Percentiles rank a stretch among this genome's conserved stretches.
These are phyloP conservation scores for Aporophyla nigra DNA, from an alignment of 2,888 invertebrate species.

Conservation along the genomic window DNA sequence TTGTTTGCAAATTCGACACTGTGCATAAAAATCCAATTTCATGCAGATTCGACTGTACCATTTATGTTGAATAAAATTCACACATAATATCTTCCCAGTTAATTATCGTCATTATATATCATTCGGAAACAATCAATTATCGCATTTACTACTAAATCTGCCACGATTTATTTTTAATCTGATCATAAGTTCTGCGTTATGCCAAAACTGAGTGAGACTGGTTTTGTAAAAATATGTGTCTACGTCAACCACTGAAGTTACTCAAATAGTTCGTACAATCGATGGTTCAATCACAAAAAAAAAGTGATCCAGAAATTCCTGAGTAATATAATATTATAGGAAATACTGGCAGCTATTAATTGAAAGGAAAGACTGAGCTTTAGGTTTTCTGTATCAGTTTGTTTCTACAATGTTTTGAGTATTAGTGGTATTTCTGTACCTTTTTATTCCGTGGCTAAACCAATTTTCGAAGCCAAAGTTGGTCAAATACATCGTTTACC, in stretches of 20 bases:
- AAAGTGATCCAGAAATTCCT: conserved; percentile 1
- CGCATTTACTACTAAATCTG: not conserved
- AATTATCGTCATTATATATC: not conserved
- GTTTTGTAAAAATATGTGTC: conserved; percentile 18
- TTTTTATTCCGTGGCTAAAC: not conserved
- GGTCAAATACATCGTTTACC: conserved; percentile 22
- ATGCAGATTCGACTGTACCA: not conserved
- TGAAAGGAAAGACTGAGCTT: not conserved
- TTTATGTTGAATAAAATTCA: not conserved
- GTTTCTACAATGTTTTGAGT: not conserved
- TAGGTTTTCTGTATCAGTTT: not conserved
- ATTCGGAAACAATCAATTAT: not conserved
- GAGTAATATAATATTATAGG: not conserved
- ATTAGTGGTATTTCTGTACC: conserved; percentile 1
- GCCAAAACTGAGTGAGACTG: not conserved
- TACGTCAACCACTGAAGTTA: conserved; percentile 24
- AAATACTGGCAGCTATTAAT: not conserved
- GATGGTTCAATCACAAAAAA: not conserved
- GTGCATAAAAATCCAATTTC: conserved; percentile 3
- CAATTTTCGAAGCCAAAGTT: conserved; percentile 21
- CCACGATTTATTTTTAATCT: conserved; percentile 25
- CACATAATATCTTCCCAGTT: not conserved
- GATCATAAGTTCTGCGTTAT: conserved; percentile 10
- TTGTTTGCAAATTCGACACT: conserved; percentile 21
- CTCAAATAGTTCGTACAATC: not conserved